Base-by-base conservation (phyloP, 2,113 vertebrate species). In the Blennius ocellaris region DNA sequence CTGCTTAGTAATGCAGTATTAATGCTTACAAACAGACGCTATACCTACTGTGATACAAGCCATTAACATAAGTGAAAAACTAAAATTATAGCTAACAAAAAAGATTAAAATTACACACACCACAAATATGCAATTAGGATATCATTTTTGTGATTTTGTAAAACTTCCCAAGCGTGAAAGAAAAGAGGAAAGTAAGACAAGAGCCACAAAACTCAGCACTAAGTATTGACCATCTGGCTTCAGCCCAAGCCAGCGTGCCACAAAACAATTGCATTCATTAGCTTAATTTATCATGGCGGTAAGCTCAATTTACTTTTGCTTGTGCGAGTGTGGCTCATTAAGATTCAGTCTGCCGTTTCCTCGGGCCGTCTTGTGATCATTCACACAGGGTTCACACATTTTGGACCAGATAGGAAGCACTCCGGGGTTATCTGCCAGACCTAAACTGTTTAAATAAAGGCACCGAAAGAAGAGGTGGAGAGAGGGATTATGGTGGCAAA, bases 251-350 rank as follows among this genome's bases (percentile, higher is more conserved):
- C 89, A 92, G 90, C 89, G 73, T 87, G 89, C 90, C 82, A 82
- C 90, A 87, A 90, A 93, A 94, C 90, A 93, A 92, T 91, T 88
- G 91, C 91, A 88, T 93, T 93, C 92, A 93, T 94, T 93, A 93
- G 86, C 84, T 93, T 93, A 90, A 93, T 94, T 93, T 87, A 93
- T 93, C 93, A 93, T 92, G 90, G 87, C 82, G 86, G 89, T 93
- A 90, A 93, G 91, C 91, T 93, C 93, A 93, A 93, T 94, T 94
- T 93, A 92, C 91, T 93, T 91, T 90, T 91, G 89, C 92, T 81
- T 86, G 91, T 76, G 87, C 62, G 65, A 87, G 87, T 55, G 85
- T 83, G 83, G 80, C 89, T 93, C 92, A 94, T 94, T 93, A 93
- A 90, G 86, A 93, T 91, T 90, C 92, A 88, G 84, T 53, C 82